phyloP scores from a whole-genome alignment of 1,140 invertebrate species.

The Piezodorus guildinii region DNA sequence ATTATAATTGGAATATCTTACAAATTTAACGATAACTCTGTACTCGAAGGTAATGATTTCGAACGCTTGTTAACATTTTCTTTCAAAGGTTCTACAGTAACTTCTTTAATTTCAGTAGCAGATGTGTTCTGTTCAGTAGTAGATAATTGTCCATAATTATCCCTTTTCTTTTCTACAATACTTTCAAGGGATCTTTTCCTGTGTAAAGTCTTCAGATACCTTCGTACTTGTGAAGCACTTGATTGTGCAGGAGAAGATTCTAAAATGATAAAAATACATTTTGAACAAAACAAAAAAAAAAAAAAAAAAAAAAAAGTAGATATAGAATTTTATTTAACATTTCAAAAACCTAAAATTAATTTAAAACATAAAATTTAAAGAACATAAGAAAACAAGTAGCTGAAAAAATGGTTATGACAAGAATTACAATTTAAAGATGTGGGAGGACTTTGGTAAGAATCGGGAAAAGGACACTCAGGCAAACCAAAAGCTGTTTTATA shows the following conservation, averaged over 20 bases:
- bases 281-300: too few species aligned
- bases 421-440: too few species aligned
- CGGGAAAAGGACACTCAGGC: too few species aligned
- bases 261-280: too few species aligned
- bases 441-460: too few species aligned
- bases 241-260: neutral
- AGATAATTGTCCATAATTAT: slow-evolving; percentile 10
- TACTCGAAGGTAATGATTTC: neutral
- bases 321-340: too few species aligned
- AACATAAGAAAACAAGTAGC: too few species aligned
- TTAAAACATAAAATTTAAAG: too few species aligned
- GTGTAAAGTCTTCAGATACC: slow-evolving; percentile 18
- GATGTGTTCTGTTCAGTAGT: neutral
- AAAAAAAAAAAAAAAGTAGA: too few species aligned
- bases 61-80: neutral
- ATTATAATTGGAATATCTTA: neutral
- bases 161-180: slow-evolving; percentile 14
- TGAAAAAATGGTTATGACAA: too few species aligned
- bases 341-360: too few species aligned
- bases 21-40: neutral
- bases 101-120: neutral
- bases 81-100: neutral
- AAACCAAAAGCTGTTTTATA: too few species aligned
- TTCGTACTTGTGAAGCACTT: slow-evolving; percentile 13
- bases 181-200: slow-evolving; percentile 15